Percentiles rank a stretch among this genome's conserved stretches.
phyloP scores from a whole-genome alignment of 2,113 vertebrate genomes.

The Corydoras sp. region DNA sequence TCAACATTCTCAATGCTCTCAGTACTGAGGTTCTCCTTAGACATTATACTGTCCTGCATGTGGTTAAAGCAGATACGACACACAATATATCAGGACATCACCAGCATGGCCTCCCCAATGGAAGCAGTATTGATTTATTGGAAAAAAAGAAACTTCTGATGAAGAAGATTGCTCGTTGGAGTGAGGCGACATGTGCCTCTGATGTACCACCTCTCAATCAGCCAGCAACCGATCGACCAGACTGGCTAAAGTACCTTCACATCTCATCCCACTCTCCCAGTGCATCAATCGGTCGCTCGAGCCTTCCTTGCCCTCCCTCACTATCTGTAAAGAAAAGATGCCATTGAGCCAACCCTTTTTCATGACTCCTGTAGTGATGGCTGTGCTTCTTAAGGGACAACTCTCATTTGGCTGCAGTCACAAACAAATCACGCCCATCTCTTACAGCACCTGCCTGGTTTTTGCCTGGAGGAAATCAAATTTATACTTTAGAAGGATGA shows the following conservation, averaged over 20 bases:
- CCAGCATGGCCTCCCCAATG: conserved; percentile 45
- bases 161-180: conserved; percentile 68
- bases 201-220: conserved; percentile 60
- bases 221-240: conserved; percentile 57
- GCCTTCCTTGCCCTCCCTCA: neutral
- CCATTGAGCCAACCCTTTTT: conserved; percentile 11
- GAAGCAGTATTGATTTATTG: conserved; percentile 69
- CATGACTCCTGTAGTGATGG: conserved; percentile 7
- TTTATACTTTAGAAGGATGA: conserved; percentile 42
- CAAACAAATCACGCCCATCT: conserved; percentile 31
- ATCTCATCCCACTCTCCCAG: conserved; percentile 44
- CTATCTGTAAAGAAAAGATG: conserved; percentile 7
- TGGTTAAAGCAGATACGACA: conserved; percentile 28
- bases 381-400: conserved; percentile 32
- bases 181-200: conserved; percentile 65
- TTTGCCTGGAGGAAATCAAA: conserved; percentile 43
- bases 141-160: conserved; percentile 63
- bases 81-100: neutral
- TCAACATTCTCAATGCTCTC: too few species aligned
- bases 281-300: conserved; percentile 50
- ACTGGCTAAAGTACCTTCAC: conserved; percentile 20
- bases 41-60: conserved; percentile 23
- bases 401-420: conserved; percentile 35
- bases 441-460: conserved; percentile 26
- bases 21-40: conserved; percentile 2